Percentiles rank a stretch among this genome's conserved stretches.
phyloP scores from a whole-genome alignment of 2,797 vertebrate genomes.

The Karalla daura region DNA sequence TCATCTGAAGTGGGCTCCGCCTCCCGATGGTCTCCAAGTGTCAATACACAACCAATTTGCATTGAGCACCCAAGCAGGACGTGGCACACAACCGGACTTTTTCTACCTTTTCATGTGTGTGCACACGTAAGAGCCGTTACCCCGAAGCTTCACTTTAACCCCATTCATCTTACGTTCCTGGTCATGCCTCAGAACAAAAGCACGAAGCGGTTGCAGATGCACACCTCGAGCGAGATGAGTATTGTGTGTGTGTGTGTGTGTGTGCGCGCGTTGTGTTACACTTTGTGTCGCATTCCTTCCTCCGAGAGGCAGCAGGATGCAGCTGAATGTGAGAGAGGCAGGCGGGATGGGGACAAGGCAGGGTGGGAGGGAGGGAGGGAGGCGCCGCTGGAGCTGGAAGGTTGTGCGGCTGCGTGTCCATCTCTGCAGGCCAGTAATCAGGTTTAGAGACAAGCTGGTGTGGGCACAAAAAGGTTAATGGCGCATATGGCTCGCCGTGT shows the following conservation, averaged over 20 bases:
- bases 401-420: conserved; percentile 28
- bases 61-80: conserved; percentile 25
- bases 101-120: not conserved
- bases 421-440: conserved; percentile 52
- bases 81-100: no score
- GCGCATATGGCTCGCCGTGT: conserved; percentile 41
- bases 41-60: conserved; percentile 52
- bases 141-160: not conserved
- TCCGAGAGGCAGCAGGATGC: conserved; percentile 80
- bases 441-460: conserved; percentile 55
- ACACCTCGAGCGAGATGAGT: not conserved
- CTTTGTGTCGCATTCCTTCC: conserved; percentile 78
- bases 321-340: conserved; percentile 49
- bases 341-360: conserved; percentile 1
- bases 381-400: conserved; percentile 2
- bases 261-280: conserved; percentile 40
- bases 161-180: not conserved
- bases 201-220: not conserved
- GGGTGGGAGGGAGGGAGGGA: conserved; percentile 13
- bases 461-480: conserved; percentile 52
- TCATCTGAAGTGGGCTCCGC: conserved; percentile 64
- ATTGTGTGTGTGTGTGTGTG: conserved; percentile 7
- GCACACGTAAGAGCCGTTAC: no score
- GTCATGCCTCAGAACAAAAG: not conserved
- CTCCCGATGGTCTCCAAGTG: conserved; percentile 52